Conservation (phyloP, 2,888 invertebrate genomes). For the Polietes domitor region DNA sequence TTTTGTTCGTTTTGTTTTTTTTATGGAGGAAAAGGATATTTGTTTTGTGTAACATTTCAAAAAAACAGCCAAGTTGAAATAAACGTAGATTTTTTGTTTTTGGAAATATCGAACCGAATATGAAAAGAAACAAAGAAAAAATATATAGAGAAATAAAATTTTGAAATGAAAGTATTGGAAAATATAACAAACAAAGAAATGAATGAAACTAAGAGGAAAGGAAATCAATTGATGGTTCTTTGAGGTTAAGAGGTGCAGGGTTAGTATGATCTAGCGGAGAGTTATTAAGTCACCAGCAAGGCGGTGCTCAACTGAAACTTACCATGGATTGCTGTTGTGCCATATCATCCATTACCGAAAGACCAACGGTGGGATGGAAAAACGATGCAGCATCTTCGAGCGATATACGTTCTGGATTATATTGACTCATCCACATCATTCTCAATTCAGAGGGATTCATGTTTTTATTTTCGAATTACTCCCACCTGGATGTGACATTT, state of each 20-base stretch:
- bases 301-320: slow-evolving; percentile 69
- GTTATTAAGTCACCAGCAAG: background rate
- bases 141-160: slow-evolving; percentile 71
- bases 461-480: slow-evolving; percentile 44
- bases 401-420: slow-evolving; percentile 79
- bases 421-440: slow-evolving; percentile 84
- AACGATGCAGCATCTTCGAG: slow-evolving; percentile 79
- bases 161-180: slow-evolving; percentile 62
- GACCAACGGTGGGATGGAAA: slow-evolving; percentile 82
- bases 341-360: slow-evolving; percentile 83
- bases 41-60: slow-evolving; percentile 57
- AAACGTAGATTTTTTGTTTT: slow-evolving; percentile 63
- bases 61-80: slow-evolving; percentile 66
- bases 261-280: slow-evolving; percentile 9
- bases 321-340: slow-evolving; percentile 82
- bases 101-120: slow-evolving; percentile 61
- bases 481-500: slow-evolving; percentile 50
- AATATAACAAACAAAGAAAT: slow-evolving; percentile 31
- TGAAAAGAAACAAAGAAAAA: slow-evolving; percentile 69
- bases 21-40: slow-evolving; percentile 56
- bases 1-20: slow-evolving; percentile 43
- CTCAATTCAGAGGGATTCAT: slow-evolving; percentile 77
- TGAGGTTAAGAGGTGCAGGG: background rate
- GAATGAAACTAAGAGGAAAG: slow-evolving; percentile 23
- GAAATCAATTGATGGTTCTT: slow-evolving; percentile 11